These are phyloP conservation scores for Ciconia stormi DNA, from an alignment of 2,113 vertebrate genomes.

Conservation along the genomic window DNA sequence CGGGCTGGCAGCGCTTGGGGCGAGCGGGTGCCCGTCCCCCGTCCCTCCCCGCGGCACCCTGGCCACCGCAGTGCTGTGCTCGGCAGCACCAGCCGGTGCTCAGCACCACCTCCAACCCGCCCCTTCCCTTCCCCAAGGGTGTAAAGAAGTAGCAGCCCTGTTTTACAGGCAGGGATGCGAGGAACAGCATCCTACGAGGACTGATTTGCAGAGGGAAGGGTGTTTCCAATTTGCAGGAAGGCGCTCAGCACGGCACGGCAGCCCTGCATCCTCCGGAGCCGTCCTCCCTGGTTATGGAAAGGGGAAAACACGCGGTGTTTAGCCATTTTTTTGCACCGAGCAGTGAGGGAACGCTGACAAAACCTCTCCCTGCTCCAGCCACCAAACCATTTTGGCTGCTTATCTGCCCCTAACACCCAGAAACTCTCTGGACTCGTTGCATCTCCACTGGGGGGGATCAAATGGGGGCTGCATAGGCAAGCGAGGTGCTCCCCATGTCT, in stretches of 20 bases:
- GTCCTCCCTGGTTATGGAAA: background rate
- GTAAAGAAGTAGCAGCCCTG: background rate
- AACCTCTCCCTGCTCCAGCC: background rate
- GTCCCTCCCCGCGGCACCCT: fast-evolving
- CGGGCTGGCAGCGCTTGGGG: background rate
- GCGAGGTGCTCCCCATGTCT: background rate
- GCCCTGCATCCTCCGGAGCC: background rate
- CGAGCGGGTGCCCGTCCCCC: background rate
- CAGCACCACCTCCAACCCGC: background rate
- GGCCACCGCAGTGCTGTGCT: background rate
- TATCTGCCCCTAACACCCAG: background rate
- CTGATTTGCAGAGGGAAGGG: background rate
- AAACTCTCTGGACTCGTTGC: fast-evolving
- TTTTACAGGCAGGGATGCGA: fast-evolving
- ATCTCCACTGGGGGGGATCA: background rate
- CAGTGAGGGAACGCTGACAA: background rate
- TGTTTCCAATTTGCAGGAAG: background rate
- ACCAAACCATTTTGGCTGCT: background rate
- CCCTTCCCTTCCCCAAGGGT: background rate
- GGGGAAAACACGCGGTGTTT: background rate
- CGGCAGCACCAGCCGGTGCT: fast-evolving
- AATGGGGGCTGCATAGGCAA: background rate
- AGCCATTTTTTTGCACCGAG: background rate
- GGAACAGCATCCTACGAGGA: background rate
- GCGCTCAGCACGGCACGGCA: fast-evolving